These are phyloP conservation scores for Fringilla coelebs DNA, from an alignment of 2,797 vertebrate genomes.

Conservation along the genomic window DNA sequence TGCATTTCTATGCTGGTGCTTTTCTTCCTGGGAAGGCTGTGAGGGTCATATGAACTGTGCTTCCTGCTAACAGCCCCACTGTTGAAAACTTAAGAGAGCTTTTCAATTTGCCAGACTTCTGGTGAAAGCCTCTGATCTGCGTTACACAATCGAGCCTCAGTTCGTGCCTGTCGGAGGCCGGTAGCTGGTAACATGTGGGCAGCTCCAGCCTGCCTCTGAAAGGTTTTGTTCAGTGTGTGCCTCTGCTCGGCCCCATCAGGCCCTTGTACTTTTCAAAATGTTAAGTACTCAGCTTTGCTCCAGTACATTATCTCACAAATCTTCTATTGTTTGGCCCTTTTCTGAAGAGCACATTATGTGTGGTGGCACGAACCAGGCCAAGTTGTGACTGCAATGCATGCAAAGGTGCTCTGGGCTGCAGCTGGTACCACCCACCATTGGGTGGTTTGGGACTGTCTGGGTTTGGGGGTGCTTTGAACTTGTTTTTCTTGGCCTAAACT, in stretches of 20 bases:
- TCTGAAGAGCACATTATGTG: conserved; percentile 8
- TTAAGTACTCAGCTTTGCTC: conserved; percentile 17
- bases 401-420: not conserved
- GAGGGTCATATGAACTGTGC: not conserved
- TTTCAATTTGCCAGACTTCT: conserved; percentile 24
- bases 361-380: not conserved
- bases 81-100: conserved; percentile 23
- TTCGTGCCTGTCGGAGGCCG: not conserved
- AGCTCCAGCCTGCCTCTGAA: conserved; percentile 30
- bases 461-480: not conserved
- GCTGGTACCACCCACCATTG: not conserved
- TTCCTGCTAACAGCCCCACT: not conserved
- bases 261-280: conserved; percentile 29
- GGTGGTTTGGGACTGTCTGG: not conserved
- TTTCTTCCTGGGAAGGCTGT: not conserved
- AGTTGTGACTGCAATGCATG: rapidly evolving
- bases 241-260: not conserved
- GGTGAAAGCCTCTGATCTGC: conserved; percentile 2
- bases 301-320: conserved; percentile 38
- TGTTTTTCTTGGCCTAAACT: not conserved
- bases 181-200: conserved; percentile 34
- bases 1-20: not conserved
- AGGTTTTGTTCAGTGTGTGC: conserved; percentile 16
- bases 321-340: not conserved
- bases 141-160: conserved; percentile 10